Conservation (phyloP, 1,140 invertebrate genomes). For the Zaprionus inermis region DNA sequence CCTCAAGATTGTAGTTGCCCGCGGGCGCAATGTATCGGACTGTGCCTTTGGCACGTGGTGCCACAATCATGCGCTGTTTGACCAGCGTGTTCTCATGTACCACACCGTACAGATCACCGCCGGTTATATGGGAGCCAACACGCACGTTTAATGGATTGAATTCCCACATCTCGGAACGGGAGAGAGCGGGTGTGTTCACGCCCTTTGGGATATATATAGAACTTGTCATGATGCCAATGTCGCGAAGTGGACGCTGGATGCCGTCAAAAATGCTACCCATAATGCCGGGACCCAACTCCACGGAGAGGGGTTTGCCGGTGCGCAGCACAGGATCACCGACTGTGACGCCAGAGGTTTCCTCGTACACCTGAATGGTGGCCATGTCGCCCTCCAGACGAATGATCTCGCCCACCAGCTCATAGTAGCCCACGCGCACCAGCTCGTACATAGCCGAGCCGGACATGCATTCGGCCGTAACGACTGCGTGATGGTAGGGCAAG, state of each 20-base stretch:
- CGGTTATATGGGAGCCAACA: conserved; percentile 97
- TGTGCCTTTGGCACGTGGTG: conserved; percentile 97
- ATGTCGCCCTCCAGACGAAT: conserved; percentile 99
- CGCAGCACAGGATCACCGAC: conserved; percentile 99
- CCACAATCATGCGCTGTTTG: conserved; percentile 98
- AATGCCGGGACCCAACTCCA: conserved; percentile 99
- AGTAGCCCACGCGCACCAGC: conserved; percentile 98
- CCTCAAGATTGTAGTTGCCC: conserved; percentile 98
- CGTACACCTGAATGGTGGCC: conserved; percentile 99
- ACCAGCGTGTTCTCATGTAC: conserved; percentile 99
- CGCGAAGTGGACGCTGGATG: conserved; percentile 99
- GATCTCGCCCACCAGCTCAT: conserved; percentile 99
- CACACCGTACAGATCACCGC: conserved; percentile 98
- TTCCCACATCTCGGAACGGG: conserved; percentile 94
- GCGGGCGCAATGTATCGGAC: conserved; percentile 97
- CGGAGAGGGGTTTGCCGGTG: conserved; percentile 97
- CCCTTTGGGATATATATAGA: conserved; percentile 99
- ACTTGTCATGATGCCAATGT: conserved; percentile 91
- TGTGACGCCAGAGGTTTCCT: conserved; percentile 99
- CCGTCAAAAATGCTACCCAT: conserved; percentile 99
- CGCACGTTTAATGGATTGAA: conserved; percentile 96
- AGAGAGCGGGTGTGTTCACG: conserved; percentile 96
- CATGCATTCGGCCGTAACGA: conserved; percentile 99
- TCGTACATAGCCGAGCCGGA: conserved; percentile 99
- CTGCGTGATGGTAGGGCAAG: conserved; percentile 85